Evolutionary conservation across 2,797 vertebrate species (phyloP).

Genomic region (Ptychobarbus kaznakovi): DNA sequence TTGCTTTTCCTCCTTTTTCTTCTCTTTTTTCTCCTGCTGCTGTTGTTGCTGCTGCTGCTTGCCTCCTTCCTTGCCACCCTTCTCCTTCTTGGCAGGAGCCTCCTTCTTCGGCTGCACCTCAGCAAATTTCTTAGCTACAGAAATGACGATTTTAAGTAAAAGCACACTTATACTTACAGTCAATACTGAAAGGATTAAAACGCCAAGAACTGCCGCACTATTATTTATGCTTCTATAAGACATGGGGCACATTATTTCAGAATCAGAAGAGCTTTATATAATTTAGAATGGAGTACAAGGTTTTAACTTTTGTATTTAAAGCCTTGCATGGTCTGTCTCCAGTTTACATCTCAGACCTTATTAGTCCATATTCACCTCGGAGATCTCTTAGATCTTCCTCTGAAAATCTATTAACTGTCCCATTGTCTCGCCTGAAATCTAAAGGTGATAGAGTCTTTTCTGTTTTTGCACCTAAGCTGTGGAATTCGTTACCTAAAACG

Average conservation of each 20-base stretch:
- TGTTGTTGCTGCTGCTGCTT: constrained; percentile 69
- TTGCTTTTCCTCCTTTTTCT: constrained; percentile 88
- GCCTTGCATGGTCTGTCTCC: too few species aligned
- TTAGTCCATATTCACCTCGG: too few species aligned
- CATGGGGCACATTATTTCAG: neutral
- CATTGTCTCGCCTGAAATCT: too few species aligned
- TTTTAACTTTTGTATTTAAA: too few species aligned
- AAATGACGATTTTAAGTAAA: neutral
- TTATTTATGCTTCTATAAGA: neutral
- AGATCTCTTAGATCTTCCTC: too few species aligned
- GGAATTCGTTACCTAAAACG: too few species aligned
- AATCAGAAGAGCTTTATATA: too few species aligned
- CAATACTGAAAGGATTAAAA: neutral
- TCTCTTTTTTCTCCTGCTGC: constrained; percentile 84
- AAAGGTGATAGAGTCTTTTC: too few species aligned
- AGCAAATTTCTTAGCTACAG: constrained; percentile 89
- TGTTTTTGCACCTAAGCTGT: too few species aligned
- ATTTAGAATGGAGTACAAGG: too few species aligned
- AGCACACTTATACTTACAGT: neutral
- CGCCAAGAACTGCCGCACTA: neutral
- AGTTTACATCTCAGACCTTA: too few species aligned
- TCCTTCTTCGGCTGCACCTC: constrained; percentile 93
- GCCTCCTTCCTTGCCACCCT: constrained; percentile 78
- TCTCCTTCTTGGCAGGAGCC: constrained; percentile 86
- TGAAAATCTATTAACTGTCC: too few species aligned